Evolutionary conservation across 2,888 invertebrate genomes (phyloP).

Genomic region (Taenaris catops): DNA sequence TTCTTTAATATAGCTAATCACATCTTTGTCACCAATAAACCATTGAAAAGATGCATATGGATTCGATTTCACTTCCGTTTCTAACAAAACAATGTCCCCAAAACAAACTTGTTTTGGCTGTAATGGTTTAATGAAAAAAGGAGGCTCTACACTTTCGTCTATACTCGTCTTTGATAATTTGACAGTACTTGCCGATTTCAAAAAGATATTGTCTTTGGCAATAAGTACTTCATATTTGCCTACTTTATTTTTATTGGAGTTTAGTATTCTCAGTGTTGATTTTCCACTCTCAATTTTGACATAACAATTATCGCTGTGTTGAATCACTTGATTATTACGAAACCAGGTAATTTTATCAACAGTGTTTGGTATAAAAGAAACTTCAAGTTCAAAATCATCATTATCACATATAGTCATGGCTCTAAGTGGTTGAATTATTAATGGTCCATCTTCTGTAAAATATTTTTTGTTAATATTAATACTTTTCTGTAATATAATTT

Average conservation of each 20-base stretch:
- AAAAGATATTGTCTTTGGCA: conserved; percentile 86
- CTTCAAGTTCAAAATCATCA: conserved; percentile 83
- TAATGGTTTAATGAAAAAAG: conserved; percentile 85
- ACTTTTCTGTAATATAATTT: not conserved
- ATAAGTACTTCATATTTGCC: conserved; percentile 94
- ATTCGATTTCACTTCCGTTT: conserved; percentile 86
- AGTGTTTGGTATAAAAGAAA: conserved; percentile 86
- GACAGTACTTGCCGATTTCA: conserved; percentile 90
- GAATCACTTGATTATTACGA: conserved; percentile 89
- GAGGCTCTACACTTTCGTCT: conserved; percentile 82
- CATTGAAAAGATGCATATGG: conserved; percentile 93
- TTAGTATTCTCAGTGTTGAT: conserved; percentile 83
- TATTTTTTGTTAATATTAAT: no score
- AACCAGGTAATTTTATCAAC: conserved; percentile 90
- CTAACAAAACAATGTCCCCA: conserved; percentile 89
- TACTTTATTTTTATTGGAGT: conserved; percentile 85
- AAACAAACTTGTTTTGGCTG: conserved; percentile 84
- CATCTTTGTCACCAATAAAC: conserved; percentile 87
- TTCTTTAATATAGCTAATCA: conserved; percentile 73
- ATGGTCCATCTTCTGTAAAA: conserved; percentile 73
- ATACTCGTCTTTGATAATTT: conserved; percentile 83
- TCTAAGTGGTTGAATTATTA: conserved; percentile 88
- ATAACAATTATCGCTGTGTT: conserved; percentile 80
- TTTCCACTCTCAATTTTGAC: conserved; percentile 81
- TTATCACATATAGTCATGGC: conserved; percentile 86